These are phyloP conservation scores for Saccopteryx leptura DNA, from an alignment of 2,113 vertebrate species.

Conservation along the genomic window DNA sequence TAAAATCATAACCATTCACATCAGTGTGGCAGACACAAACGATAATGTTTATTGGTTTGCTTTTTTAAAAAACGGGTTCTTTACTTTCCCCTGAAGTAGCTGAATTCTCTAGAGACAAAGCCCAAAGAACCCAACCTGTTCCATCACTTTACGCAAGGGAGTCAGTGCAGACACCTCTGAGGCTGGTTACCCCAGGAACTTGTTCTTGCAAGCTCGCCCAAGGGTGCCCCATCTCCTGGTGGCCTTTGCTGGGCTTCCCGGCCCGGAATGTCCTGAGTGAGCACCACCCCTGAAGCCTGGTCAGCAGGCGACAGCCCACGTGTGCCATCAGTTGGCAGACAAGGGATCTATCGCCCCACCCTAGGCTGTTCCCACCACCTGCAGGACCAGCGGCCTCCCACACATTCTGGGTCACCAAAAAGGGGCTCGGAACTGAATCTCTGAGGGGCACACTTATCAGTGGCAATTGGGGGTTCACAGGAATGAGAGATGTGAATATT, in stretches of 20 bases:
- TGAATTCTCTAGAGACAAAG: neutral
- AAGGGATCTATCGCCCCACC: fast-evolving
- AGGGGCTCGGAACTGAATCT: neutral
- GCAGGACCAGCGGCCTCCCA: fast-evolving
- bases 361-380: too few relatives aligned
- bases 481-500: too few relatives aligned
- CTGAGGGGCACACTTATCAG: neutral
- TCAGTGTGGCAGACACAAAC: constrained; percentile 24
- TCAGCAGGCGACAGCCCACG: fast-evolving
- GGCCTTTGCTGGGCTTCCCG: neutral
- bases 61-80: neutral
- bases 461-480: neutral
- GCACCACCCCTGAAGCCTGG: neutral
- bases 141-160: neutral
- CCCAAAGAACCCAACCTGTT: neutral
- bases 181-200: neutral
- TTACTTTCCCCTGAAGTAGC: neutral
- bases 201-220: neutral
- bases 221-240: neutral
- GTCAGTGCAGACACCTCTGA: neutral
- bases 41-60: neutral
- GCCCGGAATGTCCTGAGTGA: neutral
- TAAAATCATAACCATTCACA: constrained; percentile 71
- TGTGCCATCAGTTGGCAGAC: neutral
- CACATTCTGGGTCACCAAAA: neutral